Base-by-base conservation (phyloP, 1,140 invertebrate species). In the Plodia interpunctella region DNA sequence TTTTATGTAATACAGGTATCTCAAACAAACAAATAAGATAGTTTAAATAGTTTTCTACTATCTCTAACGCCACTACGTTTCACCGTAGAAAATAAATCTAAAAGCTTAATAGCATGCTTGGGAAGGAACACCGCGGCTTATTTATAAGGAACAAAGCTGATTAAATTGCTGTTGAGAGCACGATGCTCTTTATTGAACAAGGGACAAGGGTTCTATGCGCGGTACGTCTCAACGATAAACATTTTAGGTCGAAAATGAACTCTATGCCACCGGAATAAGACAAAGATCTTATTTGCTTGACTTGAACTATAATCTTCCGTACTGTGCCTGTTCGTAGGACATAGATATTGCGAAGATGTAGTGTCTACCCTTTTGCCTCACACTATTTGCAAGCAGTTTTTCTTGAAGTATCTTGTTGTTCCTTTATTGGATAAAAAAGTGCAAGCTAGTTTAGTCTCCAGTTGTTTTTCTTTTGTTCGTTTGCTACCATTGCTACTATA, bases 81-180 rank as follows among this genome's bases (percentile, higher is more conserved):
- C 13, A 1, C 10, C 51, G 11, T 49, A 53, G 15, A 68, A 68
- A 60, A 60, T 63, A 63, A 58, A 63, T 60, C 20, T 49, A 25
- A 59, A 65, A 61, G 58, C 65, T 63, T 68, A 72, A 63, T 67
- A 73, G 55, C 55, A 54, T 62, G 60, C 35, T 59, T 62, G 63
- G 61, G 67, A 67, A 52, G 68, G 64, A 67, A 70, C 59, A 65
- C 59, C 60, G 59, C 52, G 61, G 65, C 59, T 70, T 71, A 71
- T 74, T 73, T 74, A 65, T 69, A 69, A 69, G 69, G 72, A 69
- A 69, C 69, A 74, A 69, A 69, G 66, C 72, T 74, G 72, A 71
- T 74, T 74, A 74, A 74, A 71, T 74, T 74, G 72, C 72, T 72
- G 62, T 72, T 68, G 72, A 70, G 68, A 68, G 30, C 35, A 49